phyloP scores from a whole-genome alignment of 2,113 vertebrate genomes.

The Prinia subflava region DNA sequence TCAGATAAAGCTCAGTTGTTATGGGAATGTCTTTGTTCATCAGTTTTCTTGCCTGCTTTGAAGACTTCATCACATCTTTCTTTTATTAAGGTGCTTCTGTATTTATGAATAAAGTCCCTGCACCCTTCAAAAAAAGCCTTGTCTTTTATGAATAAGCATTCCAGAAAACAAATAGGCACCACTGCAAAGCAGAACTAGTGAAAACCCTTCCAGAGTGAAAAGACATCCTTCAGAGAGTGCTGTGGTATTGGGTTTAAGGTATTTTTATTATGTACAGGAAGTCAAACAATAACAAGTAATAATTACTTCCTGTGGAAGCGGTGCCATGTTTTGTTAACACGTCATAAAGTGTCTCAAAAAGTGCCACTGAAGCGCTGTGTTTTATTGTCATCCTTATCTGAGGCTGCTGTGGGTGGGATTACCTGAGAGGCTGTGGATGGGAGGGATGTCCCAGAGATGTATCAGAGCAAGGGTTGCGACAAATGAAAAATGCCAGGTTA shows the following conservation, averaged over 20 bases:
- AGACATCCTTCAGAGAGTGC: not conserved
- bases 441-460: not conserved
- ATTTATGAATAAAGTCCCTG: slow-evolving; percentile 57
- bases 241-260: slow-evolving; percentile 46
- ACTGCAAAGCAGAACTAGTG: not conserved
- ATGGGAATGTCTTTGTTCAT: slow-evolving; percentile 63
- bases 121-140: not conserved
- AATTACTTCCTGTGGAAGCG: slow-evolving; percentile 2
- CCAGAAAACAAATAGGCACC: not conserved
- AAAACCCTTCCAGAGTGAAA: not conserved
- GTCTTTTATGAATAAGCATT: slow-evolving; percentile 37
- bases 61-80: slow-evolving; percentile 58
- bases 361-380: not conserved
- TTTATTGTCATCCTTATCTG: not conserved
- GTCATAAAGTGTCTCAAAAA: slow-evolving; percentile 8
- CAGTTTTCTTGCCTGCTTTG: slow-evolving; percentile 39
- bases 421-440: not conserved
- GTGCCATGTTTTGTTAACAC: slow-evolving; percentile 15
- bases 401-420: not conserved
- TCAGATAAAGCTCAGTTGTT: slow-evolving; percentile 64
- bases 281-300: slow-evolving; percentile 41
- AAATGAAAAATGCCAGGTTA: not conserved
- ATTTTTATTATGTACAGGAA: slow-evolving; percentile 28
- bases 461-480: not conserved
- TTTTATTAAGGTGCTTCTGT: slow-evolving; percentile 66